Conservation (phyloP, 2,113 vertebrate species). For the Elanus axillaris region DNA sequence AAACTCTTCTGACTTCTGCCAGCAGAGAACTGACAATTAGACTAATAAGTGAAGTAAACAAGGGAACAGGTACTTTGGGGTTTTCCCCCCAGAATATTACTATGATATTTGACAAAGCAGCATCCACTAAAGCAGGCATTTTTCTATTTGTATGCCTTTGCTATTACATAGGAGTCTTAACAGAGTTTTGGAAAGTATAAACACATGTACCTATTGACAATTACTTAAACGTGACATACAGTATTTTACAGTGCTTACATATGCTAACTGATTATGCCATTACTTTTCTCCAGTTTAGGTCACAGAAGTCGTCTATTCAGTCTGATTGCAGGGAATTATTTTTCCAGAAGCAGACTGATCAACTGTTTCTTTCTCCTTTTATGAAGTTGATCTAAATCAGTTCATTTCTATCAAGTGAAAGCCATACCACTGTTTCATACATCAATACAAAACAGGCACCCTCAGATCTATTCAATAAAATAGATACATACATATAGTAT, state of each 20-base stretch:
- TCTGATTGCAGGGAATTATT: neutral
- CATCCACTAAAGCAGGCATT: neutral
- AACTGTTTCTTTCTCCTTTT: neutral
- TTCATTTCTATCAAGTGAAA: neutral
- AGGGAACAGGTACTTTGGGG: neutral
- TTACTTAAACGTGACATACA: neutral
- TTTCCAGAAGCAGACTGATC: neutral
- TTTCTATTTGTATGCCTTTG: neutral
- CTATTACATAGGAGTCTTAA: neutral
- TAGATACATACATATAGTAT: no score
- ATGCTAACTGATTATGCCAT: neutral
- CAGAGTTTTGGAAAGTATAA: neutral
- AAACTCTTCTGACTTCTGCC: neutral
- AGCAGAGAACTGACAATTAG: neutral
- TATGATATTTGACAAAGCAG: neutral
- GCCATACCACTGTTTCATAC: neutral
- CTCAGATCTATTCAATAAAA: neutral
- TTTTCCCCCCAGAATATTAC: neutral
- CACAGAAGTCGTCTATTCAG: neutral
- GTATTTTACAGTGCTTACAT: neutral
- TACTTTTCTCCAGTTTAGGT: neutral
- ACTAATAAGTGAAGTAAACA: neutral
- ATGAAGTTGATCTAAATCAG: neutral
- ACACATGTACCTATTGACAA: neutral
- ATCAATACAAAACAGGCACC: neutral